phyloP scores from a whole-genome alignment of 2,888 invertebrate genomes.

The Cordilura impudica region DNA sequence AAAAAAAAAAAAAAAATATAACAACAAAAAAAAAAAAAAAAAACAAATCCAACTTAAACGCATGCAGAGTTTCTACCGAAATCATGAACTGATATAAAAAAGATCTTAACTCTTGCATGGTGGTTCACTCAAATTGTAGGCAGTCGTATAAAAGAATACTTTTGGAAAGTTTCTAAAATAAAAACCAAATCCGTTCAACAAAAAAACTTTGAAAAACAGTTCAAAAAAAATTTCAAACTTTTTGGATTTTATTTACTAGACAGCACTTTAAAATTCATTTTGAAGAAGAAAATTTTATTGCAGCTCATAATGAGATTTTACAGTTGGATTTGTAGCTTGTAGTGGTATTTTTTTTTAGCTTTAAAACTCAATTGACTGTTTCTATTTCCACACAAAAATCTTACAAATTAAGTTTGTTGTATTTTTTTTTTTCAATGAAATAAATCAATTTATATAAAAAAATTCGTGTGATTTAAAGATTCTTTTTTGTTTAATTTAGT shows the following conservation, averaged over 20 bases:
- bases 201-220: not conserved
- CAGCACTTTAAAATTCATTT: not conserved
- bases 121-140: not conserved
- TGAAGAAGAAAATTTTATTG: not conserved
- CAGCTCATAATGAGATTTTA: not conserved
- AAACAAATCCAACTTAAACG: constrained; percentile 30
- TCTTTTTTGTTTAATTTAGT: not conserved
- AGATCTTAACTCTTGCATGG: not conserved
- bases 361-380: not conserved
- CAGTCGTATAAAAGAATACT: not conserved
- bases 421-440: no score
- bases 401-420: not conserved
- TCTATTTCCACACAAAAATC: not conserved
- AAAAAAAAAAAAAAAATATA: constrained; percentile 10
- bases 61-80: constrained; percentile 33
- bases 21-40: not conserved
- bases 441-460: no score
- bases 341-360: not conserved
- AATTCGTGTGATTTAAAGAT: not conserved
- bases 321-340: not conserved
- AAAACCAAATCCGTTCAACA: not conserved
- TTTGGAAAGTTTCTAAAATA: not conserved
- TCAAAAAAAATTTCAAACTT: not conserved
- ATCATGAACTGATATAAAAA: constrained; percentile 1
- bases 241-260: not conserved